These are phyloP conservation scores for Smittia sp. DNA, from an alignment of 2,888 invertebrate species.

Conservation along the genomic window DNA sequence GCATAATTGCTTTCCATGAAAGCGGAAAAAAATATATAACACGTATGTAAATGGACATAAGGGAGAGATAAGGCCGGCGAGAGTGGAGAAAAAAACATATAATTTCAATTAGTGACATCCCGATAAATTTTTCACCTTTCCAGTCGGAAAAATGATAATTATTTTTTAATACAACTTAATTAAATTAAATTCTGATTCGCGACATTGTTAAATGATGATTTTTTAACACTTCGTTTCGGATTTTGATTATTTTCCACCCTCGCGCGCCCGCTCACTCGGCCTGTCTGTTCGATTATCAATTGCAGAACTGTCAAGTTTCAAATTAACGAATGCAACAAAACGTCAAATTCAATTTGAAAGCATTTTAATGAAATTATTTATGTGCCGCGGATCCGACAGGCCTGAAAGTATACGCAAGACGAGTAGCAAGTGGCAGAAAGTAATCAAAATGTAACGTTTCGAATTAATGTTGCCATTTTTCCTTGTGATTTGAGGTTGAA, in stretches of 20 bases:
- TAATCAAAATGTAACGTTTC: slow-evolving; percentile 31
- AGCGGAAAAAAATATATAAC: neutral
- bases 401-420: neutral
- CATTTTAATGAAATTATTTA: slow-evolving; percentile 29
- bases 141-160: slow-evolving; percentile 20
- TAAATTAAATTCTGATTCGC: slow-evolving; percentile 21
- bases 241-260: neutral
- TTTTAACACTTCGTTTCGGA: neutral
- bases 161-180: slow-evolving; percentile 34
- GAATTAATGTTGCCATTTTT: slow-evolving; percentile 20
- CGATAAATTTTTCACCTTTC: no score
- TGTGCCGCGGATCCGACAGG: neutral
- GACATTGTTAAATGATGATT: neutral
- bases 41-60: neutral
- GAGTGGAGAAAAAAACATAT: no score
- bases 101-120: no score
- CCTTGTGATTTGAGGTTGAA: neutral
- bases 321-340: slow-evolving; percentile 37
- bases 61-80: no score
- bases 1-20: neutral
- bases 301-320: neutral
- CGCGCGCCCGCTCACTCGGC: neutral
- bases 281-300: neutral
- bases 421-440: slow-evolving; percentile 3
- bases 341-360: slow-evolving; percentile 38